Evolutionary conservation across 2,888 invertebrate genomes (phyloP).

Genomic region (Ametastegia equiseti): DNA sequence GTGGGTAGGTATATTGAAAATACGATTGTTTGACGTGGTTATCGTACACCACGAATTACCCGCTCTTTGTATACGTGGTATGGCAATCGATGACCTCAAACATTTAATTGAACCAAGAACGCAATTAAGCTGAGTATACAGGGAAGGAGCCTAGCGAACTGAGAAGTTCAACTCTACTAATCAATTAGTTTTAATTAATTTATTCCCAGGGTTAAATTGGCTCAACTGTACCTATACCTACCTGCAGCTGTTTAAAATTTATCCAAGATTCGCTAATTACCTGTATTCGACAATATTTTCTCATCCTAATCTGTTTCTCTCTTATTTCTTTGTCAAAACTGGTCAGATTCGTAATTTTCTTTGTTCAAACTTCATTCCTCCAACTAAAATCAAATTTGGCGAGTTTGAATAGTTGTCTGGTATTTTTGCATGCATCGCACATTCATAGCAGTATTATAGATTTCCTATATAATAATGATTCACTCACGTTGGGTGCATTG

Average conservation of each 20-base stretch:
- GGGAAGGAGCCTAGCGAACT: neutral
- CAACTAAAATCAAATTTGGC: neutral
- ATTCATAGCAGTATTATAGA: neutral
- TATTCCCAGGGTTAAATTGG: neutral
- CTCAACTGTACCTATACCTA: conserved; percentile 18
- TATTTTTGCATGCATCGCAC: neutral
- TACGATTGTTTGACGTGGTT: neutral
- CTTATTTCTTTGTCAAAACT: neutral
- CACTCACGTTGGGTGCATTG: neutral
- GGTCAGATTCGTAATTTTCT: neutral
- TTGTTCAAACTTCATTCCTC: neutral
- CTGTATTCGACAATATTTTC: neutral
- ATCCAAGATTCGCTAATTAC: neutral
- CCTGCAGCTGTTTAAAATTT: neutral
- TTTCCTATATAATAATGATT: neutral
- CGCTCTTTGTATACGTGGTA: neutral
- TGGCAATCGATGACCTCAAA: conserved; percentile 9
- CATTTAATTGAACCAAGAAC: conserved; percentile 12
- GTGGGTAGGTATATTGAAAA: too few species aligned
- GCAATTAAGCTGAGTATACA: neutral
- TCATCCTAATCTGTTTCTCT: neutral
- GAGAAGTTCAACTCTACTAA: neutral
- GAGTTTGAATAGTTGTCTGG: neutral
- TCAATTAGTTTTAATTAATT: conserved; percentile 20
- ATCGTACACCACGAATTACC: neutral